phyloP scores from a whole-genome alignment of 2,797 vertebrate genomes.

The Taenioides sp. region DNA sequence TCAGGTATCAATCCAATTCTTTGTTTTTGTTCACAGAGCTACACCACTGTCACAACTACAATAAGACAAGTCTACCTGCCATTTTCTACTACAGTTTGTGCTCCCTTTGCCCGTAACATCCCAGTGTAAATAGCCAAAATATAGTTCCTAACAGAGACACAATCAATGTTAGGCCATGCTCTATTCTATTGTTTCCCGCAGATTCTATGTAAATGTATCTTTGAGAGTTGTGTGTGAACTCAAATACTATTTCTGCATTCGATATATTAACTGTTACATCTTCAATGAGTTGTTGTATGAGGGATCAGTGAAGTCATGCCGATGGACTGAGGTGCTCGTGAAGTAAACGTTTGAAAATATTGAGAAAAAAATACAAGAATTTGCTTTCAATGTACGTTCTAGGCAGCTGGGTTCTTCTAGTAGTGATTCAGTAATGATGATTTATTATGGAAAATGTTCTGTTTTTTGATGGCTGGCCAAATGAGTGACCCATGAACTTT shows the following conservation, averaged over 20 bases:
- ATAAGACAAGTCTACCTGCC: slow-evolving; percentile 12
- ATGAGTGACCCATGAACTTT: slow-evolving; percentile 37
- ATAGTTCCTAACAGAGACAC: slow-evolving; percentile 30
- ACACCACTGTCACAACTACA: slow-evolving; percentile 34
- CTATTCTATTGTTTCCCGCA: slow-evolving; percentile 41
- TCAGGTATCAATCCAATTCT: slow-evolving; percentile 67
- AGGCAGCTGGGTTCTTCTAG: slow-evolving; percentile 68
- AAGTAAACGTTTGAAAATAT: slow-evolving; percentile 63
- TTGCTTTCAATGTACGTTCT: slow-evolving; percentile 64
- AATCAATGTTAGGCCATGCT: slow-evolving; percentile 55
- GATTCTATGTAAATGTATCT: slow-evolving; percentile 69
- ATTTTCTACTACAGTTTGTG: slow-evolving; percentile 24
- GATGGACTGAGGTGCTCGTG: slow-evolving; percentile 68
- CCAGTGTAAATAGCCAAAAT: slow-evolving; percentile 67
- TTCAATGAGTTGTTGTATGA: slow-evolving; percentile 67
- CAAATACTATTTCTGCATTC: slow-evolving; percentile 74
- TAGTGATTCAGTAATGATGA: slow-evolving; percentile 59
- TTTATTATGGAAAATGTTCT: slow-evolving; percentile 22
- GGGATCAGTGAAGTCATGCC: slow-evolving; percentile 64
- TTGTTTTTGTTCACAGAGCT: slow-evolving; percentile 41
- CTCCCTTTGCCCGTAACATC: slow-evolving; percentile 28
- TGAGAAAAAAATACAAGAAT: slow-evolving; percentile 41
- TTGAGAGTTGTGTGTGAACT: slow-evolving; percentile 65
- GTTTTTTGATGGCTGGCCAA: slow-evolving; percentile 46
- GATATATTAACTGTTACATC: slow-evolving; percentile 72